phyloP scores from a whole-genome alignment of 1,140 invertebrate species.

The Artemia franciscana region DNA sequence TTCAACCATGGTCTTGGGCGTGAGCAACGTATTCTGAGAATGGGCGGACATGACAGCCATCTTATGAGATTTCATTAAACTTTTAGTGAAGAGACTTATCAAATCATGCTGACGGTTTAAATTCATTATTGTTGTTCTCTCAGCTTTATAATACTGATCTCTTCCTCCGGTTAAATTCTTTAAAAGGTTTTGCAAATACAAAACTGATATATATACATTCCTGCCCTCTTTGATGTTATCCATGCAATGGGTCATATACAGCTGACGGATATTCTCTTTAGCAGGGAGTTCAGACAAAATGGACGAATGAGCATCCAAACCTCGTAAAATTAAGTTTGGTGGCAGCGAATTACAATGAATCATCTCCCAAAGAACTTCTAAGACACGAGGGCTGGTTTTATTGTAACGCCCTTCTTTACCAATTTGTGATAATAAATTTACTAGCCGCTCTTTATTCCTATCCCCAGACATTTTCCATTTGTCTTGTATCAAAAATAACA shows the following conservation, averaged over 20 bases:
- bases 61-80: conserved; percentile 25
- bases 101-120: conserved; percentile 26
- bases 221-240: conserved; percentile 28
- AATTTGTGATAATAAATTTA: conserved; percentile 26
- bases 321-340: conserved; percentile 23
- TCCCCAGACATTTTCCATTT: conserved; percentile 21
- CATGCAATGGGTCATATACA: conserved; percentile 26
- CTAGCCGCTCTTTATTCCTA: conserved; percentile 24
- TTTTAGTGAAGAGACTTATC: conserved; percentile 24
- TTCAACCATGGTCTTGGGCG: conserved; percentile 22
- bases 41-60: conserved; percentile 17
- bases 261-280: conserved; percentile 22
- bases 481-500: conserved; percentile 25
- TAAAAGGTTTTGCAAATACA: conserved; percentile 24
- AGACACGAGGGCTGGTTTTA: conserved; percentile 18
- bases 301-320: conserved; percentile 25
- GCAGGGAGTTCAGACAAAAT: conserved; percentile 25
- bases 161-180: conserved; percentile 24
- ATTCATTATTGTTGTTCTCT: conserved; percentile 21
- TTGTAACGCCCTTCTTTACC: conserved; percentile 23
- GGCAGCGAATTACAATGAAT: conserved; percentile 23
- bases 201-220: conserved; percentile 18
- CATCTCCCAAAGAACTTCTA: conserved; percentile 28
- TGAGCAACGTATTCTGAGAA: conserved; percentile 17
- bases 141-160: conserved; percentile 21